These are phyloP conservation scores for Callyntrura sp. DNA, from an alignment of 2,888 invertebrate species.

Conservation along the genomic window DNA sequence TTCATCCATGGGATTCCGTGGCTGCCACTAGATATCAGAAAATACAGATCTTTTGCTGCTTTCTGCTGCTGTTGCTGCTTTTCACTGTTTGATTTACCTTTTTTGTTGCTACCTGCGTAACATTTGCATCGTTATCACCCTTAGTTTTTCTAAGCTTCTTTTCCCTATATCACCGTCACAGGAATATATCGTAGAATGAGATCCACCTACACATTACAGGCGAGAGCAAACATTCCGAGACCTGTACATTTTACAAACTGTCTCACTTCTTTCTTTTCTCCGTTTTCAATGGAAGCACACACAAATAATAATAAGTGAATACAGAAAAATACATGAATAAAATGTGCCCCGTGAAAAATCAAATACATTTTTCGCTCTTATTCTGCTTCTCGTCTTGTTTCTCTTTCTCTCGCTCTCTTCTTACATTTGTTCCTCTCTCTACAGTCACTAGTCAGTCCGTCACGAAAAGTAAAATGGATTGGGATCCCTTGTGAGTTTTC, in stretches of 20 bases:
- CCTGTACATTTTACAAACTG: not conserved
- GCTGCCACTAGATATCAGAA: not conserved
- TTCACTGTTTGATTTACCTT: conserved; percentile 34
- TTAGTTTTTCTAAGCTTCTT: too few relatives aligned
- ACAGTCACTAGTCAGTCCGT: conserved; percentile 36
- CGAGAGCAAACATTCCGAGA: not conserved
- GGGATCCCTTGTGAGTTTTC: conserved; percentile 63
- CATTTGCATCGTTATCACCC: conserved; percentile 44
- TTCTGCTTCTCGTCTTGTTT: not conserved
- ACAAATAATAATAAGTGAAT: conserved; percentile 31
- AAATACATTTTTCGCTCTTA: conserved; percentile 5
- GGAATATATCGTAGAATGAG: too few relatives aligned
- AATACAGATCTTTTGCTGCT: conserved; percentile 16
- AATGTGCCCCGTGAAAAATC: conserved; percentile 3
- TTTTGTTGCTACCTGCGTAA: conserved; percentile 48
- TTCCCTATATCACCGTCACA: not conserved
- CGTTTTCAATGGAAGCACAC: not conserved
- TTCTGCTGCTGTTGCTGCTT: too few relatives aligned
- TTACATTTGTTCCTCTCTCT: conserved; percentile 29
- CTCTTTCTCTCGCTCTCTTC: not conserved
- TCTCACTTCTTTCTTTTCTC: not conserved
- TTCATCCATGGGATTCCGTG: not conserved
- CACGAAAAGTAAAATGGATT: conserved; percentile 66
- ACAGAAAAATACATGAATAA: conserved; percentile 12
- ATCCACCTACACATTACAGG: conserved; percentile 2